Conservation (phyloP, 2,113 vertebrate species). For the Sakesphorus luctuosus region DNA sequence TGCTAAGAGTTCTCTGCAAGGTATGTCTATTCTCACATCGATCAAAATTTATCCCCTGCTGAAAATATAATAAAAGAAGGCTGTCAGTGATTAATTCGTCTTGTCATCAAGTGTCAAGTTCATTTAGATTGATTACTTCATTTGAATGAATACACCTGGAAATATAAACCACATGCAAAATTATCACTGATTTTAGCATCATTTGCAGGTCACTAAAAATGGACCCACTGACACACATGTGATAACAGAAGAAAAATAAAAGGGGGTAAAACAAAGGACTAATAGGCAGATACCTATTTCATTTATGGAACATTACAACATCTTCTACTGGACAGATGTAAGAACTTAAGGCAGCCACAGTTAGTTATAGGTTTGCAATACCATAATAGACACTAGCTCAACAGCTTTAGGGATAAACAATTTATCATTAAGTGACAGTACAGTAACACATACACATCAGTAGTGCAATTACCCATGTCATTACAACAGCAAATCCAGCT, state of each 20-base stretch:
- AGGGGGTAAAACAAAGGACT: neutral
- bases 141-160: constrained; percentile 6
- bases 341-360: neutral
- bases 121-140: neutral
- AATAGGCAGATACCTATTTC: neutral
- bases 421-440: neutral
- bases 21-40: neutral
- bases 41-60: neutral
- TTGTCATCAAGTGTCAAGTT: neutral
- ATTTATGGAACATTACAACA: neutral
- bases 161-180: neutral
- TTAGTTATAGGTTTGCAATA: neutral
- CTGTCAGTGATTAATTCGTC: neutral
- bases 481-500: neutral
- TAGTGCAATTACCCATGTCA: neutral
- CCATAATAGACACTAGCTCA: neutral
- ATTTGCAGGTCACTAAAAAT: neutral
- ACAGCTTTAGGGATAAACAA: neutral
- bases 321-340: neutral
- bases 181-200: neutral
- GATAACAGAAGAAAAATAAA: neutral
- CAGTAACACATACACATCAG: neutral
- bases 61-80: neutral
- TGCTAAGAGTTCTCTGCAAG: neutral
- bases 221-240: neutral